A percentile compares a stretch with the other conserved stretches of the same genome.
phyloP scores from a whole-genome alignment of 2,113 vertebrate species.

The Megaptera novaeangliae region DNA sequence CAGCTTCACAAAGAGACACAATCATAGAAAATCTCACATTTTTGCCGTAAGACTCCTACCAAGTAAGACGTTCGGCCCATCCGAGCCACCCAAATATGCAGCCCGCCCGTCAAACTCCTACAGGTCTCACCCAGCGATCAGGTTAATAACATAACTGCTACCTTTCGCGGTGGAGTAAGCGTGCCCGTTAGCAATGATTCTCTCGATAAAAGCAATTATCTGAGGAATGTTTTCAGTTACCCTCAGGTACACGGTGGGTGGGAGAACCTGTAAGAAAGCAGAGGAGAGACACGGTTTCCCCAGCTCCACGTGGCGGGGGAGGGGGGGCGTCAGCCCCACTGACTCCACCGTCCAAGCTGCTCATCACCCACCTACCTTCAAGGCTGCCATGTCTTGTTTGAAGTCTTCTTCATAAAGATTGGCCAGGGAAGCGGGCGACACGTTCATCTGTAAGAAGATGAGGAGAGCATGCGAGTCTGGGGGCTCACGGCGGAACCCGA shows the following conservation, averaged over 20 bases:
- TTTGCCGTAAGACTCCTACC: background rate
- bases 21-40: background rate
- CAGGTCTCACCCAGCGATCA: accelerated
- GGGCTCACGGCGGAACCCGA: background rate
- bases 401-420: constrained; percentile 93
- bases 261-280: constrained; percentile 83
- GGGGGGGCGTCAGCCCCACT: accelerated
- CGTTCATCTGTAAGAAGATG: constrained; percentile 81
- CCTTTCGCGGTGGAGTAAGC: constrained; percentile 89
- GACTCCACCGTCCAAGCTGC: accelerated
- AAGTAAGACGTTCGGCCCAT: background rate
- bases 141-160: constrained; percentile 50
- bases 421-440: constrained; percentile 86
- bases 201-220: constrained; percentile 90
- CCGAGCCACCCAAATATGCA: background rate
- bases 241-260: constrained; percentile 89
- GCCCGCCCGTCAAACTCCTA: background rate
- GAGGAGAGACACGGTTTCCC: background rate
- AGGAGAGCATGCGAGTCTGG: background rate
- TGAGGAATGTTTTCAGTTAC: constrained; percentile 95
- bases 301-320: accelerated
- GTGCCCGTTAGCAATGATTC: constrained; percentile 87
- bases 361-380: constrained; percentile 87
- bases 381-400: constrained; percentile 92
- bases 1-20: background rate